These are phyloP conservation scores for Ditylenchus dipsaci DNA, from an alignment of 1,140 invertebrate genomes.

Conservation along the genomic window DNA sequence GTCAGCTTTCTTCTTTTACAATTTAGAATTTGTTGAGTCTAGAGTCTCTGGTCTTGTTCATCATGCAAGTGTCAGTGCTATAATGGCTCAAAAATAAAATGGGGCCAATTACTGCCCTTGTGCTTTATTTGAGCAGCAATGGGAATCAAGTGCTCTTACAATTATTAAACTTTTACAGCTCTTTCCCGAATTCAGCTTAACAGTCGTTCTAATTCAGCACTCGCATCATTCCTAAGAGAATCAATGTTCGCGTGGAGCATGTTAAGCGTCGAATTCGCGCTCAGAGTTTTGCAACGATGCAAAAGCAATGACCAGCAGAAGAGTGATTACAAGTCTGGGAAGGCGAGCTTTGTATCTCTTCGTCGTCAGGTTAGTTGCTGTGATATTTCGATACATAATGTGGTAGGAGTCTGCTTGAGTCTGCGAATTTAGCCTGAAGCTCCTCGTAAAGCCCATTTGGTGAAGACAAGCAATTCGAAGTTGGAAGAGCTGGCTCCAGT, in stretches of 20 bases:
- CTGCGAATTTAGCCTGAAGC: slow-evolving; percentile 34
- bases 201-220: slow-evolving; percentile 58
- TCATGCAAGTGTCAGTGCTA: too few species aligned
- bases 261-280: slow-evolving; percentile 89
- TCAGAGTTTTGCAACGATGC: slow-evolving; percentile 79
- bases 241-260: slow-evolving; percentile 95
- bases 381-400: too few species aligned
- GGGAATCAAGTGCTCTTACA: too few species aligned
- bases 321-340: slow-evolving; percentile 42
- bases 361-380: slow-evolving; percentile 26
- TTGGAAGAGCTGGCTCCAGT: slow-evolving; percentile 50
- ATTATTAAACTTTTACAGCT: too few species aligned
- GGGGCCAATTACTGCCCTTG: too few species aligned
- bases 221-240: slow-evolving; percentile 82
- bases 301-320: slow-evolving; percentile 56
- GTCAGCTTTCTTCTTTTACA: slow-evolving; percentile 40
- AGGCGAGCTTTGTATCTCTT: slow-evolving; percentile 33
- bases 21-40: too few species aligned
- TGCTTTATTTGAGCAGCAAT: too few species aligned
- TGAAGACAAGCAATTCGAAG: slow-evolving; percentile 39
- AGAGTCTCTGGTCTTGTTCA: too few species aligned
- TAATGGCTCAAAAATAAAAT: too few species aligned
- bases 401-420: not conserved
- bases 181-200: too few species aligned
- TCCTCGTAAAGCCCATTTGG: slow-evolving; percentile 50